Conservation (phyloP, 2,113 vertebrate genomes). For the Anser cygnoides region DNA sequence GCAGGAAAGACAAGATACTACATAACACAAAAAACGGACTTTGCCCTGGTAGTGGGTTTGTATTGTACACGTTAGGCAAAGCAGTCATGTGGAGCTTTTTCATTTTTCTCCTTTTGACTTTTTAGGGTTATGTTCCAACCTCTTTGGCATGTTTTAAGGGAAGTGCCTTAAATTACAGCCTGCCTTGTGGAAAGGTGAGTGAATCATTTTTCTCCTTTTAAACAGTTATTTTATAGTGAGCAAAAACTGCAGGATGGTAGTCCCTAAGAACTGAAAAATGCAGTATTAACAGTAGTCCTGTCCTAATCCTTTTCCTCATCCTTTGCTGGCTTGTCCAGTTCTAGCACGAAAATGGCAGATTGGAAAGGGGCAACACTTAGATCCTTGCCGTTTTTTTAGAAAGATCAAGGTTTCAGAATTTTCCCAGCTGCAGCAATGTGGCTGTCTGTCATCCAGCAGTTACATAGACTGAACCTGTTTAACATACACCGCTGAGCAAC, state of each 20-base stretch:
- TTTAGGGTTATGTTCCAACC: neutral
- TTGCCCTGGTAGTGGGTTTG: neutral
- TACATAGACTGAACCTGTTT: neutral
- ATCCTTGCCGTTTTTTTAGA: neutral
- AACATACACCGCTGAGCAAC: neutral
- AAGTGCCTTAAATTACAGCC: neutral
- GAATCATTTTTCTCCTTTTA: neutral
- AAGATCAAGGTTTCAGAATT: neutral
- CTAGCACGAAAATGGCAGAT: neutral
- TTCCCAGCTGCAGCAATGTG: neutral
- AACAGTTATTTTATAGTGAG: neutral
- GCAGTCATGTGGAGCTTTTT: neutral
- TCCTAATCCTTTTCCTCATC: neutral
- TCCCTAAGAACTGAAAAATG: neutral
- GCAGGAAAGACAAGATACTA: neutral
- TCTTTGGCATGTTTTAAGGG: neutral
- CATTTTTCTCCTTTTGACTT: neutral
- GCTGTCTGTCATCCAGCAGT: neutral
- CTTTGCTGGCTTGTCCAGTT: neutral
- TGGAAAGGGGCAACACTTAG: neutral
- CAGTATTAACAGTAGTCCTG: neutral
- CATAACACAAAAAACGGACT: neutral
- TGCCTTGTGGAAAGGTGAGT: neutral
- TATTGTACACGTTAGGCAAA: neutral
- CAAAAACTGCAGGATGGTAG: neutral